These are phyloP conservation scores for Octopus sinensis DNA, from an alignment of 1,140 invertebrate genomes.

Conservation along the genomic window DNA sequence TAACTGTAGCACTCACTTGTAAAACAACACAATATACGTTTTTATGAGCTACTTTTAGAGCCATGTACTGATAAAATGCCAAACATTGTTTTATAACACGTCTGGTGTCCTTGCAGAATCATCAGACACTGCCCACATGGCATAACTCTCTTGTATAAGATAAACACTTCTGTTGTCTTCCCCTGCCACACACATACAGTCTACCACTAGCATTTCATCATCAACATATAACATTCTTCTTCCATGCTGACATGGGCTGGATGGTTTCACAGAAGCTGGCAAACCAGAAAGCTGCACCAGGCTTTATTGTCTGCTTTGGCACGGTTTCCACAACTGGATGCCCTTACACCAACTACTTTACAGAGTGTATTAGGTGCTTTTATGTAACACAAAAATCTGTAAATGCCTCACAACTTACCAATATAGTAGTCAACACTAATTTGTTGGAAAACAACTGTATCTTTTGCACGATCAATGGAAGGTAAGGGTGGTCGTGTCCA, in stretches of 20 bases:
- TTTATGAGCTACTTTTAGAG: too few species aligned
- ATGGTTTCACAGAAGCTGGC: neutral
- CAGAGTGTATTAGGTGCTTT: neutral
- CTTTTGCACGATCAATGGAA: conserved; percentile 63
- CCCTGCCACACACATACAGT: too few species aligned
- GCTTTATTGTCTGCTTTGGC: neutral
- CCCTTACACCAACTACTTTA: neutral
- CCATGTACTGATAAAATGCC: too few species aligned
- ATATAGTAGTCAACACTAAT: conserved; percentile 86
- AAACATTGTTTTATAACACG: too few species aligned
- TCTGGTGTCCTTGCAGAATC: too few species aligned
- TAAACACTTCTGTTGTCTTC: too few species aligned
- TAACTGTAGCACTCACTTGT: too few species aligned
- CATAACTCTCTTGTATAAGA: too few species aligned
- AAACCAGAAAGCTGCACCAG: neutral
- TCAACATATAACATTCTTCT: neutral
- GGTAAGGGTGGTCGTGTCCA: conserved; percentile 70
- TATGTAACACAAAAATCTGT: neutral
- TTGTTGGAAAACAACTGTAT: conserved; percentile 64
- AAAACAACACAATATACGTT: too few species aligned
- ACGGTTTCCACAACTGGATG: neutral
- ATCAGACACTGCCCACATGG: too few species aligned
- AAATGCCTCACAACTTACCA: conserved; percentile 58
- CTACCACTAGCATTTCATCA: too few species aligned
- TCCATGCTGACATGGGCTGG: neutral